Conservation (phyloP, 2,113 vertebrate species). For the Actenoides lindsayi region DNA sequence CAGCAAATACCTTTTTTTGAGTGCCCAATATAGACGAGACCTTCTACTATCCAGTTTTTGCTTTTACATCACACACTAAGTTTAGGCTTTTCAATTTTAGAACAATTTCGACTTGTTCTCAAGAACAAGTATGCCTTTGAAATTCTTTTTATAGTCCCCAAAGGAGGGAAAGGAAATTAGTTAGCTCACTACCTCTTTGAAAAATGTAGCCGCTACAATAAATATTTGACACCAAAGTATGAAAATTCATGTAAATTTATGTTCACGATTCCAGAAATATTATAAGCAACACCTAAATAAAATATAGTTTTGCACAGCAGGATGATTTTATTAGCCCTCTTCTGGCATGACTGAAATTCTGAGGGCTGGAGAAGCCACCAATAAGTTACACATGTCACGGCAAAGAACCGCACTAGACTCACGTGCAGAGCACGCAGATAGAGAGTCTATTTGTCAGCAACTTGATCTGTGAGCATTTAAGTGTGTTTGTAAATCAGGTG, state of each 20-base stretch:
- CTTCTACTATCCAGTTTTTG: background rate
- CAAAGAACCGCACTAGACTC: background rate
- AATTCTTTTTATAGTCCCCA: slow-evolving; percentile 59
- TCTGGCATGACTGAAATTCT: background rate
- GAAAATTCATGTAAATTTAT: slow-evolving; percentile 64
- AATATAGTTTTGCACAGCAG: background rate
- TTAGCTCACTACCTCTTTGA: slow-evolving; percentile 60
- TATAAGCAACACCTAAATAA: slow-evolving; percentile 24
- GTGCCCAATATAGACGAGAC: background rate
- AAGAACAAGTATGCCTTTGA: slow-evolving; percentile 58
- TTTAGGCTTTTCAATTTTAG: slow-evolving; percentile 53
- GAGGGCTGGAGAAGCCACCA: slow-evolving; percentile 9
- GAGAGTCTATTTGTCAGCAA: background rate
- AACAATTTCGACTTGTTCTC: slow-evolving; percentile 65
- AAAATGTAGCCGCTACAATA: slow-evolving; percentile 49
- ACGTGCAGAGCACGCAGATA: accelerated
- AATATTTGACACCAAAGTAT: slow-evolving; percentile 53
- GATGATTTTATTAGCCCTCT: background rate
- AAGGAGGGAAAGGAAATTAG: slow-evolving; percentile 64
- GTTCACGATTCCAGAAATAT: slow-evolving; percentile 30
- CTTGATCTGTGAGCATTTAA: background rate
- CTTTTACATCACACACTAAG: slow-evolving; percentile 21
- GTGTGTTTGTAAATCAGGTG: background rate
- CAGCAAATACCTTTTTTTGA: background rate
- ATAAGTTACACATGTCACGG: accelerated